Evolutionary conservation across 2,797 vertebrate species (phyloP).

Genomic region (Dipus sagitta): DNA sequence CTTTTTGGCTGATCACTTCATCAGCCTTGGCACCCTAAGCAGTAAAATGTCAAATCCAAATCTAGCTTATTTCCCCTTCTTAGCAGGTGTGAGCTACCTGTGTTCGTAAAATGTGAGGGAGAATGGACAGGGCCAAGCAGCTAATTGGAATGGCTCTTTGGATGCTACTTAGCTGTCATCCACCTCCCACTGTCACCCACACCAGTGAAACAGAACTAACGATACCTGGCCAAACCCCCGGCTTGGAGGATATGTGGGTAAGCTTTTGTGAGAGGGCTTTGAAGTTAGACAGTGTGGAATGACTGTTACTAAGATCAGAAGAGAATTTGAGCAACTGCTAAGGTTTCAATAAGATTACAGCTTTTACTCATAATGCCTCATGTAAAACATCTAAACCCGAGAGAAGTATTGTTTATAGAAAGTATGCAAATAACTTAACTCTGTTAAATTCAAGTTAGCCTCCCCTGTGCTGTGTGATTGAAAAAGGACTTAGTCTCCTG

Average conservation of each 20-base stretch:
- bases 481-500: background rate
- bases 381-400: slow-evolving; percentile 38
- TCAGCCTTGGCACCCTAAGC: background rate
- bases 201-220: slow-evolving; percentile 24
- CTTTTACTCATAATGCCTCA: slow-evolving; percentile 47
- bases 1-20: slow-evolving; percentile 1
- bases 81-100: background rate
- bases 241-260: slow-evolving; percentile 1
- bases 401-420: background rate
- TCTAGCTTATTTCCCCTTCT: background rate
- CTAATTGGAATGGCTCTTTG: slow-evolving; percentile 2
- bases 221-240: background rate
- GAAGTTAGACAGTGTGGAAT: background rate
- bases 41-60: slow-evolving; percentile 18
- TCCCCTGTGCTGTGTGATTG: background rate
- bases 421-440: background rate
- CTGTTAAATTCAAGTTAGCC: background rate
- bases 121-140: background rate
- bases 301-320: slow-evolving; percentile 60
- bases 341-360: slow-evolving; percentile 49
- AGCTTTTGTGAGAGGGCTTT: slow-evolving; percentile 41
- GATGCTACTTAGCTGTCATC: background rate
- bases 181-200: background rate
- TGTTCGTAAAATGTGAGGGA: slow-evolving; percentile 2
- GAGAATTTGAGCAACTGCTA: slow-evolving; percentile 41